Evolutionary conservation across 2,888 invertebrate genomes (phyloP), one percentile per base, ranked within the genome.

Genomic region (Aricia artaxerxes): DNA sequence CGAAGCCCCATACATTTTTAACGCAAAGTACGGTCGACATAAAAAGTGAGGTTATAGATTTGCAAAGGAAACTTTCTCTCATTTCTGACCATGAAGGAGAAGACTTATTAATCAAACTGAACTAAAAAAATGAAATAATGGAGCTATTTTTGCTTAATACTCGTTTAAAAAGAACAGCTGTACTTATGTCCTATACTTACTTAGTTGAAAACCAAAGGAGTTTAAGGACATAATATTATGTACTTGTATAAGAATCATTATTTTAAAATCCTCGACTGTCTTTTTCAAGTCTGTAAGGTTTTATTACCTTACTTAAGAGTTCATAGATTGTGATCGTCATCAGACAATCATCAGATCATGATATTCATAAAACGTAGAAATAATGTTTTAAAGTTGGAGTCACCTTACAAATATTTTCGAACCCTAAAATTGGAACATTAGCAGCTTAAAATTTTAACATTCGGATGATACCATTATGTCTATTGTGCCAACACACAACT

Each of bases 21-120:
- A 79, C 64, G 79, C 31, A 64, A 75, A 60, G 75, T 75, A 76
- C 16, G 61, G 75, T 35, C 49, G 61, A 64, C 49, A 76, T 16
- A 79, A 76, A 78, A 73, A 78, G 9, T 38, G 13, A 13, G 80
- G 78, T 79, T 79, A 79, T 31, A 16, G 73, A 73, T n/a, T 73
- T 78, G 40, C 53, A 73, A 57, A 69, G 31, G 16, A 35, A 69
- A 44, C 53, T 76, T 69, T 69, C 35, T 77, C 53, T 57, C 13
- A 49, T 69, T 69, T 31, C 49, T 40, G 78, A 31, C 69, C 49
- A 9, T 13, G 69, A 78, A 61, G 61, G n/a, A 57, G 69, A 16
- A 13, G 69, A 69, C 35, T 38, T 69, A 35, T 35, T 69, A 35
- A 35, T 69, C 35, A 69, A 69, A 69, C 13, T 69, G 13, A 64